A percentile compares a stretch with the other conserved stretches of the same genome.
phyloP scores from a whole-genome alignment of 2,113 vertebrate genomes.

The Pogonocichla stellata region DNA sequence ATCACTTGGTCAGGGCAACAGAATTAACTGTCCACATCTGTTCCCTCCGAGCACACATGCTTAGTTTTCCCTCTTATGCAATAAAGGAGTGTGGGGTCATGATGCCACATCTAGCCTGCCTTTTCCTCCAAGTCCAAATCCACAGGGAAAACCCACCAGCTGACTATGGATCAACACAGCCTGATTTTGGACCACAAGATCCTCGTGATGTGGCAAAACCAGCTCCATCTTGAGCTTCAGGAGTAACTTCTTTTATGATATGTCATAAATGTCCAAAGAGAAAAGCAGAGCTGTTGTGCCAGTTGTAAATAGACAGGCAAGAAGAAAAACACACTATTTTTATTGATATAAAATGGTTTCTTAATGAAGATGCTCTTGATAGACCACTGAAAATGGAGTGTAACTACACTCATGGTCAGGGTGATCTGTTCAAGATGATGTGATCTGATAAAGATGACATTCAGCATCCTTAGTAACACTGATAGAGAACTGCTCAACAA shows the following conservation, averaged over 20 bases:
- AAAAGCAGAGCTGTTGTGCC: not conserved
- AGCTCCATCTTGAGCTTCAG: not conserved
- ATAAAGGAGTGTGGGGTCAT: constrained; percentile 41
- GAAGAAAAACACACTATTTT: not conserved
- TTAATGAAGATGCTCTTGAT: not conserved
- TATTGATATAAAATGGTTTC: not conserved
- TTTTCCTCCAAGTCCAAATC: not conserved
- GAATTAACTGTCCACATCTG: constrained; percentile 81
- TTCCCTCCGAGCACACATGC: constrained; percentile 52
- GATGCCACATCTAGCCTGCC: not conserved
- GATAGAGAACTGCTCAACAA: not conserved
- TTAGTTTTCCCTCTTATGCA: constrained; percentile 54
- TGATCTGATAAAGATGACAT: not conserved
- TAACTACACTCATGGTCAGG: not conserved
- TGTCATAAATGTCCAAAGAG: not conserved
- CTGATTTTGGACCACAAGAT: not conserved
- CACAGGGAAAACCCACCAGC: not conserved
- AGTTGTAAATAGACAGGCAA: not conserved
- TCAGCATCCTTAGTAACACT: not conserved
- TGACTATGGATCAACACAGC: not conserved
- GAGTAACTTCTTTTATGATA: not conserved
- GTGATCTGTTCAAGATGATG: not conserved
- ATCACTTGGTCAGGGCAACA: constrained; percentile 75
- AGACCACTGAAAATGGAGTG: not conserved
- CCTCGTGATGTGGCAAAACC: not conserved